Conservation (phyloP, 2,888 invertebrate species). For the Heliconius hortense region DNA sequence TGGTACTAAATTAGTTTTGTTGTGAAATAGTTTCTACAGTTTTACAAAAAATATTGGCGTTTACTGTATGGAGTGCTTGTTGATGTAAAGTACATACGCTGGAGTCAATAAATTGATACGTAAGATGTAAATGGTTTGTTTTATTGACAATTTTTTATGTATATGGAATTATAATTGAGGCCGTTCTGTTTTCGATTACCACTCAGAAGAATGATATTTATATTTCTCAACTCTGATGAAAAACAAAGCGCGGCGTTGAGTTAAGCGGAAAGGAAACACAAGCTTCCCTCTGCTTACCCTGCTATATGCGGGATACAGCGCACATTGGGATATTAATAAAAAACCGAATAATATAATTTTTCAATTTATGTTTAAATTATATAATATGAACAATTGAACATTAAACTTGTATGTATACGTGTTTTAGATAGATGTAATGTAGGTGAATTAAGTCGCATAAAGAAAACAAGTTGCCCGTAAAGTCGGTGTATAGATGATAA, state of each 20-base stretch:
- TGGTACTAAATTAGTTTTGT: conserved; percentile 17
- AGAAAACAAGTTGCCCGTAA: too few relatives aligned
- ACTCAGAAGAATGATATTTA: neutral
- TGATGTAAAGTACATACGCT: conserved; percentile 65
- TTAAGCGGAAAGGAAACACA: neutral
- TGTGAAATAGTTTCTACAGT: conserved; percentile 25
- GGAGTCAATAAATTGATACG: conserved; percentile 65
- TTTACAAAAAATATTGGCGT: conserved; percentile 42
- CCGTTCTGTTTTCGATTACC: neutral
- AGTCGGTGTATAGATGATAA: too few relatives aligned
- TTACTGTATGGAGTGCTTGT: conserved; percentile 49
- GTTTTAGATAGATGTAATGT: too few relatives aligned
- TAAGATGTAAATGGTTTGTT: conserved; percentile 47
- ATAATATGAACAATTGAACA: too few relatives aligned
- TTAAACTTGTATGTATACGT: too few relatives aligned
- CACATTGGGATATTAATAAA: too few relatives aligned
- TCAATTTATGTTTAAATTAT: too few relatives aligned
- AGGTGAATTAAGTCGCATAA: too few relatives aligned
- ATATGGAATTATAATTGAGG: neutral
- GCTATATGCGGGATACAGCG: neutral
- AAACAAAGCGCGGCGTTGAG: neutral
- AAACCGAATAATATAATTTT: too few relatives aligned
- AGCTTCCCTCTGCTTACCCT: neutral
- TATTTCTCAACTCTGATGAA: too few relatives aligned
- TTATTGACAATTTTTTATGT: conserved; percentile 29